Base-by-base conservation (phyloP, 2,888 invertebrate genomes). In the Altica lythri region DNA sequence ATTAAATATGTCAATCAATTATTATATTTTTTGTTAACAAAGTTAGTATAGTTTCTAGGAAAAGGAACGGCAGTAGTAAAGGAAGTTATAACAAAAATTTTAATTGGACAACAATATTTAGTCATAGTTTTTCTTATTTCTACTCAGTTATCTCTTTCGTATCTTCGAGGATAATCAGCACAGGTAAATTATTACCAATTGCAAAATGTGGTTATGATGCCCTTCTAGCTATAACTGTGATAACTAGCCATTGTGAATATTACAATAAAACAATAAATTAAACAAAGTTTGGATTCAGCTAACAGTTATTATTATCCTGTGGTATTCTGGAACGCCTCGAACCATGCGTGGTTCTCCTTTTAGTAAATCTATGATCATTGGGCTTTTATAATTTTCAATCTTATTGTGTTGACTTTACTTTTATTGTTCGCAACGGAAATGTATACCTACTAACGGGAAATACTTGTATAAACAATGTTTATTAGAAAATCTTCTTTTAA, bases 181-280 rank as follows among this genome's bases (percentile, higher is more conserved):
- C 38, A 18, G 18, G 12, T 25, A 30, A 48, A 30, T 37, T 38
- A 48, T 48, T 48, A 40, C 29, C 27, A 30, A 48, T 38, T 38
- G 30, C 30, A n/a, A 48, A 48, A 18, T 37, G 30, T 48, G 38
- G 38, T 29, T 48, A 38, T 38, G 29, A 48, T 6, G 38, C 13
- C 14, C 48, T 30, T 19, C 29, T 13, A 14, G 48, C 38, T 14
- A 48, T 48, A 48, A 48, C 48, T 48, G 48, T 30, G 48, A 22
- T 48, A 29, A 38, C 48, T 38, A 17, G 38, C 48, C 16, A 48
- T 48, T 38, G 48, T 48, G 48, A 48, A 25, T 38, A 38, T 48
- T 25, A 48, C 48, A 48, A 48, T 48, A 38, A 48, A 48, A 48
- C 48, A 40, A 48, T 48, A 38, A 48, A 48, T 48, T 38, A 48